Evolutionary conservation across 2,797 vertebrate genomes (phyloP).

Genomic region (Kryptopterus vitreolus): DNA sequence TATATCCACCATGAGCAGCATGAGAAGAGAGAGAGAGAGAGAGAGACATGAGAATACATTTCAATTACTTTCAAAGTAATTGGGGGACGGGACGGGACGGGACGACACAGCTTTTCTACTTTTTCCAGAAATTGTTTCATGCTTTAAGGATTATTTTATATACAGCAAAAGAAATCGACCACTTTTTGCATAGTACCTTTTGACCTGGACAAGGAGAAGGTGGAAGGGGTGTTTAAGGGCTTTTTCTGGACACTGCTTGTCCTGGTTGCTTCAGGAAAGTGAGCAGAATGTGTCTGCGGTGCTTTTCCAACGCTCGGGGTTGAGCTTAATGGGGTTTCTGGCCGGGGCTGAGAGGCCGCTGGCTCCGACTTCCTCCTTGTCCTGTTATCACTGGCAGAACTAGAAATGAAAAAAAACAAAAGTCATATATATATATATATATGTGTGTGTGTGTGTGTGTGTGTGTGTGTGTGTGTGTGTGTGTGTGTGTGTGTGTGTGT

Average conservation of each 20-base stretch:
- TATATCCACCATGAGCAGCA: conserved; percentile 80
- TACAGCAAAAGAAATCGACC: conserved; percentile 22
- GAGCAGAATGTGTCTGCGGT: conserved; percentile 57
- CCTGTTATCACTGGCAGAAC: conserved; percentile 77
- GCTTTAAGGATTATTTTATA: background rate
- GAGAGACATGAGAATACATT: conserved; percentile 81
- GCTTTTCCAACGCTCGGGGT: conserved; percentile 62
- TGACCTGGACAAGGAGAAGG: conserved; percentile 72
- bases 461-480: no score
- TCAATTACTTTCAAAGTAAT: conserved; percentile 73
- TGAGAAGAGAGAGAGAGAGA: conserved; percentile 83
- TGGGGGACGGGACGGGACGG: no score
- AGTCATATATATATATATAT: background rate
- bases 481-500: no score
- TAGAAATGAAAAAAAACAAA: conserved; percentile 35
- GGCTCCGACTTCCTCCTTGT: conserved; percentile 84
- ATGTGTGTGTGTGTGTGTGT: no score
- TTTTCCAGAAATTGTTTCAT: background rate
- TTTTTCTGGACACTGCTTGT: conserved; percentile 68
- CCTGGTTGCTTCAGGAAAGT: conserved; percentile 65
- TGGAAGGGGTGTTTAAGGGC: conserved; percentile 74
- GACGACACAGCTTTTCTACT: background rate
- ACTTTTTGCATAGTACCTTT: conserved; percentile 71
- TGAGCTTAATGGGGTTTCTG: conserved; percentile 66
- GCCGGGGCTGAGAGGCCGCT: conserved; percentile 68